phyloP scores from a whole-genome alignment of 1,140 invertebrate species.

The Musca vetustissima region DNA sequence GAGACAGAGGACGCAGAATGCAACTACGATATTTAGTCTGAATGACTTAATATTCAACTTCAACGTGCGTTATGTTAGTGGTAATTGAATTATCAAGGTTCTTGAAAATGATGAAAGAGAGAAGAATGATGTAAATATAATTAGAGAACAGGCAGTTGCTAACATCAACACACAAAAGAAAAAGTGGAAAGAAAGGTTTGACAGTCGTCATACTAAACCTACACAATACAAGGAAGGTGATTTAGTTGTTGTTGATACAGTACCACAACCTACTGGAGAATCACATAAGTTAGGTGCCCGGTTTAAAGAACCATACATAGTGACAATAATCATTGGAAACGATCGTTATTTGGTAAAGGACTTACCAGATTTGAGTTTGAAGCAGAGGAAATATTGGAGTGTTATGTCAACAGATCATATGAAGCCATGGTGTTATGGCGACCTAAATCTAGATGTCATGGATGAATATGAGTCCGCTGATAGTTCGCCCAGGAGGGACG shows the following conservation, averaged over 20 bases:
- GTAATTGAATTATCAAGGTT: neutral
- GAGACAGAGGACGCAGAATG: too few relatives aligned
- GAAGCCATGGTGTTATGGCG: too few relatives aligned
- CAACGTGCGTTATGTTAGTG: neutral
- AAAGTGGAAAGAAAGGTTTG: neutral
- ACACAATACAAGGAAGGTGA: neutral
- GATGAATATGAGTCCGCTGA: too few relatives aligned
- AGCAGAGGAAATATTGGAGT: too few relatives aligned
- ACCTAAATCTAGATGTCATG: too few relatives aligned
- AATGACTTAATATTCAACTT: neutral
- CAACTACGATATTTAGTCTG: too few relatives aligned
- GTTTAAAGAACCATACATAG: neutral
- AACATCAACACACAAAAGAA: neutral
- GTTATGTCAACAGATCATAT: too few relatives aligned
- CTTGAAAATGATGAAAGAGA: too few relatives aligned
- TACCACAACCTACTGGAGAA: neutral
- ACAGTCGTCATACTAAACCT: neutral
- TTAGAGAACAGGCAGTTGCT: too few relatives aligned
- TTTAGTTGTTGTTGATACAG: neutral
- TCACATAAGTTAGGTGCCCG: neutral
- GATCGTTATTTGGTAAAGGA: neutral
- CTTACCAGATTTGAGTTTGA: neutral
- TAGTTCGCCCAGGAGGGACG: too few relatives aligned
- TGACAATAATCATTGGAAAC: neutral
- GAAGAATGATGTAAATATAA: too few relatives aligned